Evolutionary conservation across 2,113 vertebrate species (phyloP).

Genomic region (Myotis brandtii): DNA sequence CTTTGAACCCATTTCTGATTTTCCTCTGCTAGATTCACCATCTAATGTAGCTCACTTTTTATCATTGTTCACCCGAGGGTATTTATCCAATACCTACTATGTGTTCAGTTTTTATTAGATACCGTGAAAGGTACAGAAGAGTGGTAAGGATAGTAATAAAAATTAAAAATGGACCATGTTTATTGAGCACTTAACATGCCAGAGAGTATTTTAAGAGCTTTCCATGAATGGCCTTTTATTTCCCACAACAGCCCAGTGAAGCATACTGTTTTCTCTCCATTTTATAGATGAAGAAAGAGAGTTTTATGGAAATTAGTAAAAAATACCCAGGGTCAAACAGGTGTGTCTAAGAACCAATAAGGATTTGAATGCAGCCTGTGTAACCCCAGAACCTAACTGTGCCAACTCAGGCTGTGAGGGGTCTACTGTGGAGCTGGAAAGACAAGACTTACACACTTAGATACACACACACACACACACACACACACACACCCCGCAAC

Average conservation of each 20-base stretch:
- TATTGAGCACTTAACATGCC: not conserved
- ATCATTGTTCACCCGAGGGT: not conserved
- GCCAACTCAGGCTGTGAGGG: not conserved
- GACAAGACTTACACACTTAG: not conserved
- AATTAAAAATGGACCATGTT: not conserved
- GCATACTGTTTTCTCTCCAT: not conserved
- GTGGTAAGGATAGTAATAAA: not conserved
- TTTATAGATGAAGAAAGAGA: not conserved
- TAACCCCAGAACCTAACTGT: not conserved
- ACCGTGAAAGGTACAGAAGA: not conserved
- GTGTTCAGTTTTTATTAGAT: not conserved
- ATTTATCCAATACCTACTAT: not conserved
- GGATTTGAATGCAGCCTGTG: not conserved
- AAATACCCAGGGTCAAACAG: not conserved
- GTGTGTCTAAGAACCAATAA: not conserved
- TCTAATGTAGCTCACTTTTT: not conserved
- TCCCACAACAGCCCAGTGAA: not conserved
- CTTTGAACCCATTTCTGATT: not conserved
- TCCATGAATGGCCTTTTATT: not conserved
- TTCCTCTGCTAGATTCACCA: not conserved
- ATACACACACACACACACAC: not conserved
- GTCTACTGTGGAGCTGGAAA: not conserved
- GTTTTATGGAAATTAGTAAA: not conserved
- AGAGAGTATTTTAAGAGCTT: slow-evolving; percentile 11
- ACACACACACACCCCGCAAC: not conserved